Conservation (phyloP, 2,797 vertebrate genomes). For the Enoplosus armatus region DNA sequence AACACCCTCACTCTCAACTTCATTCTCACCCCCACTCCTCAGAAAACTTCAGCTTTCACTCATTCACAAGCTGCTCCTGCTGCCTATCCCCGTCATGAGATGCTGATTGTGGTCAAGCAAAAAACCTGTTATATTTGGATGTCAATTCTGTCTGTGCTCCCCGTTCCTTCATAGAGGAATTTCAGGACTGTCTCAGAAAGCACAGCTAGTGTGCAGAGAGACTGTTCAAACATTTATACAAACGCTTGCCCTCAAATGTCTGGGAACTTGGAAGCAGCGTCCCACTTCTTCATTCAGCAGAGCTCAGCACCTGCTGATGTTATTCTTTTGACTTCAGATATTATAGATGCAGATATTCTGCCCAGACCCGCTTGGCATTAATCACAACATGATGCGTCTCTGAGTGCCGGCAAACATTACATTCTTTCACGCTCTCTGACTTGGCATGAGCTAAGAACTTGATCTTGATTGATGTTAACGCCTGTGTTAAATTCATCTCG, state of each 20-base stretch:
- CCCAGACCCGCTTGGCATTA: conserved; percentile 29
- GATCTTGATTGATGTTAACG: conserved; percentile 34
- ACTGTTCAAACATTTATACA: conserved; percentile 79
- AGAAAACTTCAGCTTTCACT: conserved; percentile 7
- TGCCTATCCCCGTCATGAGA: not conserved
- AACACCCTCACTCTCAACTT: not conserved
- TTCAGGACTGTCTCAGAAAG: conserved; percentile 41
- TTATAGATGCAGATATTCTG: conserved; percentile 16
- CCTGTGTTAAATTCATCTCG: not conserved
- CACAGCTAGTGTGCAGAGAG: conserved; percentile 38
- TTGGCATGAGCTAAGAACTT: conserved; percentile 6
- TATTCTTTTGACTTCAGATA: conserved; percentile 36
- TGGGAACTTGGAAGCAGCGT: conserved; percentile 46
- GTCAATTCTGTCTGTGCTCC: conserved; percentile 21
- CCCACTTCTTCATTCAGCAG: conserved; percentile 28
- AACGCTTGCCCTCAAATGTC: conserved; percentile 45
- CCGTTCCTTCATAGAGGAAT: conserved; percentile 45
- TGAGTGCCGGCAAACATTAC: conserved; percentile 11
- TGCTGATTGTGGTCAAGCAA: conserved; percentile 19
- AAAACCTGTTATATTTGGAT: conserved; percentile 35
- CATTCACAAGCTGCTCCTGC: not conserved
- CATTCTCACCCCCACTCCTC: no score
- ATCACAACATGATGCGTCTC: conserved; percentile 17
- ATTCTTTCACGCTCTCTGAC: conserved; percentile 17
- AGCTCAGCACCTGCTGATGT: conserved; percentile 59